Percentiles rank a stretch among this genome's conserved stretches.
Conservation (phyloP, 2,113 vertebrate genomes). For the Microtus oregoni region DNA sequence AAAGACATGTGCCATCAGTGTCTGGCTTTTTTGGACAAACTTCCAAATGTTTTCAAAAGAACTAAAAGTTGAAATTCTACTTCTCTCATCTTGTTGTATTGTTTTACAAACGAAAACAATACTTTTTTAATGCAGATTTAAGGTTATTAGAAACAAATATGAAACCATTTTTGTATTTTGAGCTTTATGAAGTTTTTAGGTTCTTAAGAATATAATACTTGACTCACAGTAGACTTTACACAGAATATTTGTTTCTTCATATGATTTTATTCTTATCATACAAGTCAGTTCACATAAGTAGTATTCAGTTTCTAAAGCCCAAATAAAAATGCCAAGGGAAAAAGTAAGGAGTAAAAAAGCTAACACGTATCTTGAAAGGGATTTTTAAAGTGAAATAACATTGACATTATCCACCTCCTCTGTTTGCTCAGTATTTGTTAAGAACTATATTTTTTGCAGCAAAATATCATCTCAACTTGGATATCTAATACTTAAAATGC, state of each 20-base stretch:
- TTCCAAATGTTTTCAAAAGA: slow-evolving; percentile 1
- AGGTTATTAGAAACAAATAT: neutral
- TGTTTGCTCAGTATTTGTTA: slow-evolving; percentile 56
- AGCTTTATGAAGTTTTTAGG: neutral
- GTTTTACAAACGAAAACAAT: neutral
- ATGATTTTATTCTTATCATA: slow-evolving; percentile 72
- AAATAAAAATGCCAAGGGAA: neutral
- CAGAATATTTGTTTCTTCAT: slow-evolving; percentile 42
- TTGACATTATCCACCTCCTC: neutral
- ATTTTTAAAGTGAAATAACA: slow-evolving; percentile 58
- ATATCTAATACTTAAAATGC: slow-evolving; percentile 47
- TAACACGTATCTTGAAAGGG: neutral
- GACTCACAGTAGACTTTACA: slow-evolving; percentile 41
- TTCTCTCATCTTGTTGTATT: neutral
- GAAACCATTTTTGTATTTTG: slow-evolving; percentile 12
- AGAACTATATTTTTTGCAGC: slow-evolving; percentile 1
- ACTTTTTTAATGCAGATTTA: slow-evolving; percentile 8
- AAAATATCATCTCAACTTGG: slow-evolving; percentile 55
- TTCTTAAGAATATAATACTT: neutral
- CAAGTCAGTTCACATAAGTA: slow-evolving; percentile 53
- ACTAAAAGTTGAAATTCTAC: neutral
- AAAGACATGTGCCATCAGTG: neutral
- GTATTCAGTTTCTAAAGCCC: slow-evolving; percentile 12
- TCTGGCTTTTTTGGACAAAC: neutral
- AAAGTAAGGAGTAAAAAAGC: neutral